A percentile compares a stretch with the other conserved stretches of the same genome.
Evolutionary conservation across 2,888 invertebrate genomes (phyloP).

Genomic region (Drosophila mayaguana): DNA sequence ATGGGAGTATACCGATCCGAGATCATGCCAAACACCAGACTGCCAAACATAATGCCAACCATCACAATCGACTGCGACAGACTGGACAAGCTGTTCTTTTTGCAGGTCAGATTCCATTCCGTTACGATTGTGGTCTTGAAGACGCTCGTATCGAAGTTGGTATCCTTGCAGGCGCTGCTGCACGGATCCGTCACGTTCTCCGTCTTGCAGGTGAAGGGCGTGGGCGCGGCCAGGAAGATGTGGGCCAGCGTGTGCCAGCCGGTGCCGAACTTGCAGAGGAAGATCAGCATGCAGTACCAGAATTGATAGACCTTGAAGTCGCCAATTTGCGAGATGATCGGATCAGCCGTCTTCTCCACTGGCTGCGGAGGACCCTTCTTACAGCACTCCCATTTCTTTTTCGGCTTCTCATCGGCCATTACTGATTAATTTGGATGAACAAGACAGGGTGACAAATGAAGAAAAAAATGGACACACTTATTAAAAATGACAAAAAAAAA

Average conservation of each 20-base stretch:
- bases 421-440: neutral
- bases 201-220: conserved; percentile 86
- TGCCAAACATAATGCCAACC: conserved; percentile 91
- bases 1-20: no score
- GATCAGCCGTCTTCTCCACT: conserved; percentile 85
- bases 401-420: neutral
- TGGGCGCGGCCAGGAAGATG: conserved; percentile 91
- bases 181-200: conserved; percentile 85
- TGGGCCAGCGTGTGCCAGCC: conserved; percentile 93
- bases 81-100: conserved; percentile 88
- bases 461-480: neutral
- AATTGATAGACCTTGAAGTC: conserved; percentile 91
- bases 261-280: conserved; percentile 91
- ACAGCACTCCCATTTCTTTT: neutral
- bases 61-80: conserved; percentile 92
- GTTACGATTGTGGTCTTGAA: conserved; percentile 91
- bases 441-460: neutral
- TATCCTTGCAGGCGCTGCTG: conserved; percentile 86
- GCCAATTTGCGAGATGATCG: conserved; percentile 90
- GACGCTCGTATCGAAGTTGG: conserved; percentile 87
- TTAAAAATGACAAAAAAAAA: neutral
- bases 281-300: conserved; percentile 89
- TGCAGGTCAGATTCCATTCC: conserved; percentile 90
- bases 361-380: conserved; percentile 37
- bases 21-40: conserved; percentile 90